Evolutionary conservation across 2,888 invertebrate genomes (phyloP).

Genomic region (Bugulina stolonifera): DNA sequence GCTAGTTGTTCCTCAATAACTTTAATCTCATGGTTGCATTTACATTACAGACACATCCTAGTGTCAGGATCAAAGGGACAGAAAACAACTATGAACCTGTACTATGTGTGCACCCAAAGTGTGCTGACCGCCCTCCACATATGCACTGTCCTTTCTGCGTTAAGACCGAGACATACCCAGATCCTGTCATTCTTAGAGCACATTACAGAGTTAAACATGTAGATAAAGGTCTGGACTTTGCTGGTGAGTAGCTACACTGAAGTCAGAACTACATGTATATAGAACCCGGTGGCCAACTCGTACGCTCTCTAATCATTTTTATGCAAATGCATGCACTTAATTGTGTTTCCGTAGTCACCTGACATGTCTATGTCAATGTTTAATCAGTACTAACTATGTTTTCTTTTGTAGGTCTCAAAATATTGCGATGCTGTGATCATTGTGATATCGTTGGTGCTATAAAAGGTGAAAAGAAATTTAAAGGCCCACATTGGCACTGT

Average conservation of each 20-base stretch:
- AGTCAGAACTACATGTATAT: too few relatives aligned
- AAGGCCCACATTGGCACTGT: conserved; percentile 54
- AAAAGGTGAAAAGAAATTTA: conserved; percentile 52
- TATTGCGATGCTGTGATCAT: conserved; percentile 50
- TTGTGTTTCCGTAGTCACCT: too few relatives aligned
- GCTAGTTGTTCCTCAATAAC: too few relatives aligned
- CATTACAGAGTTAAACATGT: conserved; percentile 53
- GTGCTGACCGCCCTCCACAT: conserved; percentile 42
- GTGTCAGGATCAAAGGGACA: conserved; percentile 51
- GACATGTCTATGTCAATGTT: neutral
- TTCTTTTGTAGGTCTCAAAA: conserved; percentile 48
- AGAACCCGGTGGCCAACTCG: too few relatives aligned
- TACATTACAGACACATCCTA: conserved; percentile 45
- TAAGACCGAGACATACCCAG: conserved; percentile 46
- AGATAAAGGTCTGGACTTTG: conserved; percentile 53
- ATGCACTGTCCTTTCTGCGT: conserved; percentile 53
- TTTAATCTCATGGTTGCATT: too few relatives aligned
- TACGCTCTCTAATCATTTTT: too few relatives aligned
- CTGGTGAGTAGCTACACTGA: conserved; percentile 46
- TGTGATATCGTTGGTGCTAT: conserved; percentile 53
- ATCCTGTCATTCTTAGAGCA: conserved; percentile 51
- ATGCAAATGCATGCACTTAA: too few relatives aligned
- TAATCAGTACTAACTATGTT: too few relatives aligned
- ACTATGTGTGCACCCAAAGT: conserved; percentile 42
- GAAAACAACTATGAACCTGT: conserved; percentile 48